These are phyloP conservation scores for Drosophila sp. DNA, from an alignment of 1,140 invertebrate genomes.

Conservation along the genomic window DNA sequence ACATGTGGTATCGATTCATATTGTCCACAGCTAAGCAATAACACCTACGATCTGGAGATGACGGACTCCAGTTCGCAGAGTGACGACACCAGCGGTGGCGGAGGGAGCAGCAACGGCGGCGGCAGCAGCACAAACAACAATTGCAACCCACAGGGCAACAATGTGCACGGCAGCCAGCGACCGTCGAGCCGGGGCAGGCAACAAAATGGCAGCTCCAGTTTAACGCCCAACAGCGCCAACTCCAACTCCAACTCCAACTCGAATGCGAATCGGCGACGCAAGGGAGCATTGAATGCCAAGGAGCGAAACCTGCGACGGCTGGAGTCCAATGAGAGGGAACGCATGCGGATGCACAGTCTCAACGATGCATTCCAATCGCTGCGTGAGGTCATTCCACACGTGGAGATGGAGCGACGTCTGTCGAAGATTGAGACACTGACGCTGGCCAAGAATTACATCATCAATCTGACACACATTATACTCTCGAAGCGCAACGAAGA, in stretches of 20 bases:
- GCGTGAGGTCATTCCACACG: slow-evolving; percentile 94
- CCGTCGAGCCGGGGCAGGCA: slow-evolving; percentile 67
- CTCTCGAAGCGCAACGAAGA: slow-evolving; percentile 85
- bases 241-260: slow-evolving; percentile 54
- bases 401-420: slow-evolving; percentile 92
- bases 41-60: slow-evolving; percentile 84
- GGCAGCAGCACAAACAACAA: slow-evolving; percentile 71
- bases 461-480: slow-evolving; percentile 94
- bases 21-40: slow-evolving; percentile 78
- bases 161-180: slow-evolving; percentile 41
- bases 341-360: slow-evolving; percentile 94
- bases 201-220: slow-evolving; percentile 30
- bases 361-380: slow-evolving; percentile 95
- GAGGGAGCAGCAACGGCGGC: slow-evolving; percentile 82
- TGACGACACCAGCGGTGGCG: slow-evolving; percentile 83
- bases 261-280: slow-evolving; percentile 86
- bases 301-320: slow-evolving; percentile 92
- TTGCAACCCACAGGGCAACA: slow-evolving; percentile 35
- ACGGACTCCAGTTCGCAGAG: slow-evolving; percentile 84
- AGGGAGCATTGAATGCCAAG: slow-evolving; percentile 90
- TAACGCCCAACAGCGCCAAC: slow-evolving; percentile 41
- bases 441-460: slow-evolving; percentile 95
- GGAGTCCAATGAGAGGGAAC: slow-evolving; percentile 94
- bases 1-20: not conserved
- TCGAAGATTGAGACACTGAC: slow-evolving; percentile 95